phyloP scores from a whole-genome alignment of 2,113 vertebrate genomes.

The Pelecanus crispus region DNA sequence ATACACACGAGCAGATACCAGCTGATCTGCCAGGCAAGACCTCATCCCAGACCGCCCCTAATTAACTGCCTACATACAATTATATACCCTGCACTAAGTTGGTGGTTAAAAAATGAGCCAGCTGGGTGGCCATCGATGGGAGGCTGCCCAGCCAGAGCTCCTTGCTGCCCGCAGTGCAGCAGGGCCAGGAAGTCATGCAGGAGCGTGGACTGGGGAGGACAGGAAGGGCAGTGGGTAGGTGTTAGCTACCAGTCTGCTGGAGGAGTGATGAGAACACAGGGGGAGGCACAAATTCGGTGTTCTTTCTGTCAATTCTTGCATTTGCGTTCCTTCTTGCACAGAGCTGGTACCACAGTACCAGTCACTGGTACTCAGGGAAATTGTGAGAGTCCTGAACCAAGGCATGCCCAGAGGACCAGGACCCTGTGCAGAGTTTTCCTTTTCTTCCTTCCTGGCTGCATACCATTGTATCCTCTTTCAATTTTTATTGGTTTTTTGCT shows the following conservation, averaged over 20 bases:
- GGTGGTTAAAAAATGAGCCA: background rate
- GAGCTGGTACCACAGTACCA: background rate
- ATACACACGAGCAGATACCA: background rate
- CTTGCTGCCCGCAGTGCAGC: accelerated
- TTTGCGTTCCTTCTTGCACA: background rate
- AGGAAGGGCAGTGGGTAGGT: no score
- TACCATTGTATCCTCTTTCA: background rate
- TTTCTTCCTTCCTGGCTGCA: background rate
- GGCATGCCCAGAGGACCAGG: no score
- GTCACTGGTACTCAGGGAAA: background rate
- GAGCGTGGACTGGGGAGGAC: accelerated
- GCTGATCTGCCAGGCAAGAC: background rate
- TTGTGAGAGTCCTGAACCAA: background rate
- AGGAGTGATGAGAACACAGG: background rate
- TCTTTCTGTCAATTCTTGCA: background rate
- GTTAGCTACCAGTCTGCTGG: background rate
- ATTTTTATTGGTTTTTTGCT: background rate
- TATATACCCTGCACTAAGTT: background rate
- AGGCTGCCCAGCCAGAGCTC: background rate
- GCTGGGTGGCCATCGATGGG: accelerated
- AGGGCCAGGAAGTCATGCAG: background rate
- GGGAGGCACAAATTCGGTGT: background rate
- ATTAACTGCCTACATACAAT: background rate
- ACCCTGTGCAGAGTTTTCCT: background rate
- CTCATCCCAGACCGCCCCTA: background rate